Evolutionary conservation across 1,140 invertebrate genomes (phyloP).

Genomic region (Psilanteris sp.): DNA sequence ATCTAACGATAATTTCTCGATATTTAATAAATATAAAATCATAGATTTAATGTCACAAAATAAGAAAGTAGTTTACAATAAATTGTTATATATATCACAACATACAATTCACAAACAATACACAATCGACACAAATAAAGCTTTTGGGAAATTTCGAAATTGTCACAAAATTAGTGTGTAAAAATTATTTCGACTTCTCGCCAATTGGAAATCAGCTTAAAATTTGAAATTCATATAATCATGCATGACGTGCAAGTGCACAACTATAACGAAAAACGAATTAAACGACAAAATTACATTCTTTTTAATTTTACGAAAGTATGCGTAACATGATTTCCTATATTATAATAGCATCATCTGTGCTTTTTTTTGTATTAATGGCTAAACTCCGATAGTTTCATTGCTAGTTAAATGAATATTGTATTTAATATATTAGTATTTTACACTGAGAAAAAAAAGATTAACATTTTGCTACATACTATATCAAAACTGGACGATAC

Average conservation of each 20-base stretch:
- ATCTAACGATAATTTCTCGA: no score
- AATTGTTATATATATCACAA: no score
- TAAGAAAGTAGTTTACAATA: no score
- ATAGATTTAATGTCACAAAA: no score
- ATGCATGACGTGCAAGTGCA: constrained; percentile 1
- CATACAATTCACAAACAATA: no score
- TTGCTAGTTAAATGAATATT: background rate
- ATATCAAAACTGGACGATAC: no score
- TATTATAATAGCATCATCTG: background rate
- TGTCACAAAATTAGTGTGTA: no score
- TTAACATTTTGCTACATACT: background rate
- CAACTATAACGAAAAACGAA: background rate
- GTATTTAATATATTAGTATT: no score
- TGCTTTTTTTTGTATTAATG: constrained; percentile 1
- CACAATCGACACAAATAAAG: no score
- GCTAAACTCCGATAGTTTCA: constrained; percentile 3
- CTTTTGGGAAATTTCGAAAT: no score
- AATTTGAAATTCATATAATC: background rate
- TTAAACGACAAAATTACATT: background rate
- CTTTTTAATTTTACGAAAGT: background rate
- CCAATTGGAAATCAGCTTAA: background rate
- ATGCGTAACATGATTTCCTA: background rate
- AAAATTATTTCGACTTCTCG: background rate
- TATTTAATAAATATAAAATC: no score
- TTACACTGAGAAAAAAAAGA: no score